Base-by-base conservation (phyloP, 2,797 vertebrate genomes). In the Neopelma chrysocephalum region DNA sequence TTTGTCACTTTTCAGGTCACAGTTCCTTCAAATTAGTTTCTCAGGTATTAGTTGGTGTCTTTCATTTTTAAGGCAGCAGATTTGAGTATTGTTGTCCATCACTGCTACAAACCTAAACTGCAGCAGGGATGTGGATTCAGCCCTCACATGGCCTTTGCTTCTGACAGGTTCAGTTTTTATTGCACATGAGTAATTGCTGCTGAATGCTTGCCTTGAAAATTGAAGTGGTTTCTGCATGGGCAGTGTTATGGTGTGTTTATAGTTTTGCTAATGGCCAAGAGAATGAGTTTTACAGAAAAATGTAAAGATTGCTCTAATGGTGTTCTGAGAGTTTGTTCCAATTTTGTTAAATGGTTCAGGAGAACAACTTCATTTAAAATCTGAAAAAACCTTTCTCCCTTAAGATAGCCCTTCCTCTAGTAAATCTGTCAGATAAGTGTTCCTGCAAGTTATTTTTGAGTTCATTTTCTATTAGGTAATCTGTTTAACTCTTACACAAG, bases 61-160 rank as follows among this genome's bases (percentile, higher is more conserved):
- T n/a, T n/a, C n/a, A n/a, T n/a, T n/a, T n/a, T n/a, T n/a, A n/a
- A n/a, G n/a, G n/a, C n/a, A n/a, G n/a, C n/a, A n/a, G n/a, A n/a
- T n/a, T n/a, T n/a, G n/a, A n/a, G n/a, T n/a, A n/a, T n/a, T n/a
- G 20, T 47, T 86, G 9, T 26, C 27, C 3, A 10, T 89, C 18
- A 8, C 8, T 88, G 20, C 34, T 69, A 12, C 9, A 57, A 89
- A 69, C 10, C 15, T 57, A 8, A 47, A 20, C 5, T 58, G 29
- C 21, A 31, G 0, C 0, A 54, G 27, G 38, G 12, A 2, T 2
- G 1, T 10, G 5, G 36, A 25, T 42, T 66, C 45, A 73, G 38
- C 26, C 15, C 36, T 87, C 3, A 3, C 27, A 47, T 31, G 89
- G 54, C 29, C 31, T 86, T 88, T 78, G 26, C 65, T 88, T 88